These are phyloP conservation scores for Sorex araneus DNA, from an alignment of 2,113 vertebrate species.

Conservation along the genomic window DNA sequence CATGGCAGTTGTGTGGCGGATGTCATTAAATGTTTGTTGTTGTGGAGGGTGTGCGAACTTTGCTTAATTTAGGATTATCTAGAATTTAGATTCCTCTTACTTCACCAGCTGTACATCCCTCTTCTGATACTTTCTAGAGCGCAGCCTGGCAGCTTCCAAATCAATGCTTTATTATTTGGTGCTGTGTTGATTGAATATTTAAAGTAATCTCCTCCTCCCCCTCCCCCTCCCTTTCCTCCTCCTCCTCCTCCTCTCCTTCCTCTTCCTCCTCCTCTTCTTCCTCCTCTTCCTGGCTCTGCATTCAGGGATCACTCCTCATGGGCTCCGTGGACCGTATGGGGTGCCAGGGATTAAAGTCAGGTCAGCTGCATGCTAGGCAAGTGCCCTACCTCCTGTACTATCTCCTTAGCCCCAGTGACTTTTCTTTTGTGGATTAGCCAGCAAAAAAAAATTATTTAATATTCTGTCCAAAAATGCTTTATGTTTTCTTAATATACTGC, in stretches of 20 bases:
- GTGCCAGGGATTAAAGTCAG: no score
- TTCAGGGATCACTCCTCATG: no score
- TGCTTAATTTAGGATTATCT: constrained; percentile 62
- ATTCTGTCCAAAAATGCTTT: constrained; percentile 32
- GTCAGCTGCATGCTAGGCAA: no score
- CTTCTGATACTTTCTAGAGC: constrained; percentile 57
- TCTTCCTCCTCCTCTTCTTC: no score
- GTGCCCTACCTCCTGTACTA: no score
- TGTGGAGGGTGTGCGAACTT: constrained; percentile 15
- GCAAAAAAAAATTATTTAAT: constrained; percentile 18
- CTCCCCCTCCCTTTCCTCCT: no score
- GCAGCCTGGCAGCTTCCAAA: constrained; percentile 67
- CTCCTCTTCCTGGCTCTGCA: no score
- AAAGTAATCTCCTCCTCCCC: constrained; percentile 16
- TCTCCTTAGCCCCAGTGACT: no score
- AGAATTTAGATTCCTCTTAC: constrained; percentile 61
- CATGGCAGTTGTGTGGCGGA: not conserved
- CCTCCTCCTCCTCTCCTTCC: no score
- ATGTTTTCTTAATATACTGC: constrained; percentile 14
- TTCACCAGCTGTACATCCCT: constrained; percentile 63
- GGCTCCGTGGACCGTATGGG: no score
- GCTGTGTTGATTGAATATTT: constrained; percentile 54
- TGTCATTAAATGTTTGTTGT: constrained; percentile 41
- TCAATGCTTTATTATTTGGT: constrained; percentile 60
- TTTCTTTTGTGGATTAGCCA: no score